phyloP scores from a whole-genome alignment of 2,888 invertebrate genomes.

The Lacanobia wlatinum region DNA sequence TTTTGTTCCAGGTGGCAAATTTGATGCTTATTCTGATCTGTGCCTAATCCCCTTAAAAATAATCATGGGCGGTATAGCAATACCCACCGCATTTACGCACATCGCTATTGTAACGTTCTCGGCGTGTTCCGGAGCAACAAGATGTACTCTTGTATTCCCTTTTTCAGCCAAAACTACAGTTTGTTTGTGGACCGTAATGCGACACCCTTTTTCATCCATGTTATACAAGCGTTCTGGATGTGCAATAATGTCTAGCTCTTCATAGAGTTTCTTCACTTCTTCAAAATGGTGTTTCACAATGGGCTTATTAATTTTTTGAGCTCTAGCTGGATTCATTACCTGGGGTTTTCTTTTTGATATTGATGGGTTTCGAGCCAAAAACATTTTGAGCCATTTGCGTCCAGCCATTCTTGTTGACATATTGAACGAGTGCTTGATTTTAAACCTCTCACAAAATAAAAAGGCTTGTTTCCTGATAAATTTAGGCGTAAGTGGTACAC shows the following conservation, averaged over 20 bases:
- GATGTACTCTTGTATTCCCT: background rate
- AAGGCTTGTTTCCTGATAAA: slow-evolving; percentile 33
- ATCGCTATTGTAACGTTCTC: slow-evolving; percentile 7
- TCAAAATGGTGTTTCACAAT: slow-evolving; percentile 12
- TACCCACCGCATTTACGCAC: slow-evolving; percentile 8
- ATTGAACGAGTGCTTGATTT: slow-evolving; percentile 20
- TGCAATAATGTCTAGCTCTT: slow-evolving; percentile 10
- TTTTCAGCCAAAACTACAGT: slow-evolving; percentile 3
- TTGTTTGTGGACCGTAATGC: slow-evolving; percentile 15
- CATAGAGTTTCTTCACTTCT: slow-evolving; percentile 10
- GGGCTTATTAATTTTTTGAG: background rate
- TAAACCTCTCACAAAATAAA: slow-evolving; percentile 20
- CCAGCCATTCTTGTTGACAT: slow-evolving; percentile 9
- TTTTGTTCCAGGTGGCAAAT: slow-evolving; percentile 1
- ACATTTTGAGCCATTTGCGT: slow-evolving; percentile 7
- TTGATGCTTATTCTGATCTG: background rate
- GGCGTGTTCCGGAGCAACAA: slow-evolving; percentile 8
- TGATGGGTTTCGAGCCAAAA: slow-evolving; percentile 3
- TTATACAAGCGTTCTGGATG: slow-evolving; percentile 11
- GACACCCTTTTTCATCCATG: slow-evolving; percentile 11
- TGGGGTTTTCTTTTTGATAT: slow-evolving; percentile 2
- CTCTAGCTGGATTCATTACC: slow-evolving; percentile 5
- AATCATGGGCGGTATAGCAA: slow-evolving; percentile 9
- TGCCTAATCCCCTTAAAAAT: slow-evolving; percentile 10
- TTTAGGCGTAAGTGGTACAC: slow-evolving; percentile 65